A percentile compares a stretch with the other conserved stretches of the same genome.
Conservation (phyloP, 2,888 invertebrate genomes). For the Rhyacophila evoluta region DNA sequence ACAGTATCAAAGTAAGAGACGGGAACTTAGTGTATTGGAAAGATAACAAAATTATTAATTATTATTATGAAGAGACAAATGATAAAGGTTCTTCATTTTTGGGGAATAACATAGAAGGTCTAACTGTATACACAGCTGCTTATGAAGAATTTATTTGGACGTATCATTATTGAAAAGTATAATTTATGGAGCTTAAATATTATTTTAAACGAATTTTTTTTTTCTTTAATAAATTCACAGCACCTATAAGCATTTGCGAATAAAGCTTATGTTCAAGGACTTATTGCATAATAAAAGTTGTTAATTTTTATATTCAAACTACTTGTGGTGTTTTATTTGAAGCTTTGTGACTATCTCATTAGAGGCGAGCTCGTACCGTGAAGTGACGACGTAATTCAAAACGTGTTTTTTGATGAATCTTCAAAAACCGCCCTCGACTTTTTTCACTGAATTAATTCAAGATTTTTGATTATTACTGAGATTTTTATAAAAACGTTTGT, state of each 20-base stretch:
- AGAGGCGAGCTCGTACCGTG: constrained; percentile 40
- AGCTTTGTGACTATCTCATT: constrained; percentile 39
- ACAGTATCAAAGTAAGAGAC: too few species aligned
- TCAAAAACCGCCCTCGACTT: constrained; percentile 25
- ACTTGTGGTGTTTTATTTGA: constrained; percentile 7
- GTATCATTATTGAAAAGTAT: too few species aligned
- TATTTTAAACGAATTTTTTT: neutral
- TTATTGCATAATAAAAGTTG: constrained; percentile 5
- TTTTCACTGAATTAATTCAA: constrained; percentile 21
- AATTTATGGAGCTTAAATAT: neutral
- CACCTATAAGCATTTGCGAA: neutral
- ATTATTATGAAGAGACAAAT: too few species aligned
- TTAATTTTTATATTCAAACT: constrained; percentile 12
- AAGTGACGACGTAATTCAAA: constrained; percentile 36
- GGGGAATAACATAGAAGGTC: too few species aligned
- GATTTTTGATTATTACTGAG: constrained; percentile 20
- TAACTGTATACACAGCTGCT: too few species aligned
- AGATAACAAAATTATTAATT: too few species aligned
- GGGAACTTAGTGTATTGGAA: too few species aligned
- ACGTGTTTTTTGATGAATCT: constrained; percentile 43
- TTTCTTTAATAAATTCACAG: neutral
- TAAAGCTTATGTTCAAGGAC: neutral
- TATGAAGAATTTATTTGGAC: too few species aligned
- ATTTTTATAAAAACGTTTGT: constrained; percentile 24
- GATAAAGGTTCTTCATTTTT: too few species aligned